Conservation (phyloP, 2,797 vertebrate species). For the Centropyge bicolor region DNA sequence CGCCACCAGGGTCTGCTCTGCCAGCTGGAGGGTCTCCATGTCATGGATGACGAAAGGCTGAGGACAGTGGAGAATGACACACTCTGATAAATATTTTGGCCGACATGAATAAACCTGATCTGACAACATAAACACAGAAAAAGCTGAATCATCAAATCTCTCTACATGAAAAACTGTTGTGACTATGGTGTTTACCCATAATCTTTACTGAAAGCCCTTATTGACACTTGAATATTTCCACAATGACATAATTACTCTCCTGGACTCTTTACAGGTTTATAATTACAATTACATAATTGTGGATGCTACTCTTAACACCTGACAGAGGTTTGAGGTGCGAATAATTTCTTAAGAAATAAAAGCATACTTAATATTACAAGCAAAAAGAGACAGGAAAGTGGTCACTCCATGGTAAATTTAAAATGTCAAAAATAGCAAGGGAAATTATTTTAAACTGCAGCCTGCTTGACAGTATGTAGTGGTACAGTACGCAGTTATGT, state of each 20-base stretch:
- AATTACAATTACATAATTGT: background rate
- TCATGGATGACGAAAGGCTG: slow-evolving; percentile 97
- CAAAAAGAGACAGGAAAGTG: slow-evolving; percentile 20
- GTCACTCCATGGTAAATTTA: background rate
- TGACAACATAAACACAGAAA: slow-evolving; percentile 48
- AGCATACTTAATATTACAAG: too few species aligned
- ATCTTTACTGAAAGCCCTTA: slow-evolving; percentile 28
- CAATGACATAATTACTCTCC: slow-evolving; percentile 22
- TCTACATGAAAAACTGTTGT: slow-evolving; percentile 21
- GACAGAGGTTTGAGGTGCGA: background rate
- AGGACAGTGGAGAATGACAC: slow-evolving; percentile 5
- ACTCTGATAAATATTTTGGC: slow-evolving; percentile 11
- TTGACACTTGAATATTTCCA: slow-evolving; percentile 47
- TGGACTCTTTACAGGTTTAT: slow-evolving; percentile 13
- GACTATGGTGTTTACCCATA: slow-evolving; percentile 49
- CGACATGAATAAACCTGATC: slow-evolving; percentile 26
- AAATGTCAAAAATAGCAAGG: slow-evolving; percentile 12
- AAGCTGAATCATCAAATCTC: slow-evolving; percentile 45
- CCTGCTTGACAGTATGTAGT: too few species aligned
- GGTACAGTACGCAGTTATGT: background rate
- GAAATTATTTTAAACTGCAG: background rate
- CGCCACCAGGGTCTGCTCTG: slow-evolving; percentile 93
- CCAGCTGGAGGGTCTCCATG: slow-evolving; percentile 95
- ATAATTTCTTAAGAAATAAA: slow-evolving; percentile 7
- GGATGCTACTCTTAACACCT: slow-evolving; percentile 4